Conservation (phyloP, 2,797 vertebrate species). For the Podarcis siculus region DNA sequence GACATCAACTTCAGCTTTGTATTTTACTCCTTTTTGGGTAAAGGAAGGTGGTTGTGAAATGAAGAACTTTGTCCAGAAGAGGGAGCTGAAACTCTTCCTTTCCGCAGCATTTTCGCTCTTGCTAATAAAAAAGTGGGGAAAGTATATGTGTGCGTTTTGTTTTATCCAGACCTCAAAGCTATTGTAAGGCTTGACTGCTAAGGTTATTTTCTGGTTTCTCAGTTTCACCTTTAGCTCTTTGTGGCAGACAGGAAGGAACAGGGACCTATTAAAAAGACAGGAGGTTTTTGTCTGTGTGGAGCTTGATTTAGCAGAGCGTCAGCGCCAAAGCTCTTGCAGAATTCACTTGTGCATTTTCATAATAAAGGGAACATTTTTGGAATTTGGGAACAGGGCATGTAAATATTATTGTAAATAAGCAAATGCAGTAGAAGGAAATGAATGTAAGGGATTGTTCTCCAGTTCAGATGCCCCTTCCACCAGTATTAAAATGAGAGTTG, state of each 20-base stretch:
- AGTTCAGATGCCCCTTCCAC: background rate
- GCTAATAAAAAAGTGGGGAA: accelerated
- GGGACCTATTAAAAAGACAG: background rate
- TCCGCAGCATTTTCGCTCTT: background rate
- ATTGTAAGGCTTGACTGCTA: background rate
- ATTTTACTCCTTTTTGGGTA: background rate
- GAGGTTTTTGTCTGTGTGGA: background rate
- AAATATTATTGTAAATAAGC: background rate
- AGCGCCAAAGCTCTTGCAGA: background rate
- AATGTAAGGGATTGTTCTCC: background rate
- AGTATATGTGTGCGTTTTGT: no score
- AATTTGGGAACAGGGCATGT: background rate
- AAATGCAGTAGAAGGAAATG: background rate
- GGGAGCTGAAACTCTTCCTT: conserved; percentile 61
- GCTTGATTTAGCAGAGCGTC: background rate
- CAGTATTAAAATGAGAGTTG: background rate
- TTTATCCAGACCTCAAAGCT: background rate
- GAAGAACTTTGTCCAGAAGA: conserved; percentile 61
- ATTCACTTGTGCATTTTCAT: no score
- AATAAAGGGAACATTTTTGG: background rate
- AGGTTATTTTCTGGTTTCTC: background rate
- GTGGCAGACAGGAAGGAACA: background rate
- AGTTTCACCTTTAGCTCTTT: background rate
- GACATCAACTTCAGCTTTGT: background rate
- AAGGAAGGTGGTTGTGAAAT: background rate